A percentile compares a stretch with the other conserved stretches of the same genome.
Conservation (phyloP, 2,113 vertebrate species). For the Cebidichthys violaceus region DNA sequence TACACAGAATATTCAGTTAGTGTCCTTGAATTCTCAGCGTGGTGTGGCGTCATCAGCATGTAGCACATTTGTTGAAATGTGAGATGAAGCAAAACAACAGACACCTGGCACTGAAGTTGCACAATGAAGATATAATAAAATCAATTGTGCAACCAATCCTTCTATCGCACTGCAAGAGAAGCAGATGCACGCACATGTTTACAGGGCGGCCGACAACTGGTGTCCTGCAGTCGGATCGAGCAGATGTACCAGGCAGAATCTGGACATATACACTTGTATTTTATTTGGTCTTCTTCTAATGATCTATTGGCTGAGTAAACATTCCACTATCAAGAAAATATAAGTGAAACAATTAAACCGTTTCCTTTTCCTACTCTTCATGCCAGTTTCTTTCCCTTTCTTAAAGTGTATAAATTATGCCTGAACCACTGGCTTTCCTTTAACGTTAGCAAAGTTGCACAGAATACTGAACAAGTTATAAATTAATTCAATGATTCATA, state of each 20-base stretch:
- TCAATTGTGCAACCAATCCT: neutral
- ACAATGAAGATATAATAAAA: constrained; percentile 17
- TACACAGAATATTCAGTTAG: constrained; percentile 54
- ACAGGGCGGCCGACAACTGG: neutral
- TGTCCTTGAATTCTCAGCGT: constrained; percentile 56
- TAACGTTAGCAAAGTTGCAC: neutral
- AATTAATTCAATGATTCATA: neutral
- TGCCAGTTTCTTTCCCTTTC: neutral
- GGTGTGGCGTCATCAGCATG: constrained; percentile 41
- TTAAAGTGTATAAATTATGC: neutral
- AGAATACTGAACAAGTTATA: neutral
- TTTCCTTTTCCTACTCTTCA: neutral
- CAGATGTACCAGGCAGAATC: neutral
- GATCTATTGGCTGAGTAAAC: constrained; percentile 3
- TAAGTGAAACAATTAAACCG: neutral
- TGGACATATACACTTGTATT: neutral
- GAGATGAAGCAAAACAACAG: constrained; percentile 14
- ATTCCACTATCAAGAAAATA: neutral
- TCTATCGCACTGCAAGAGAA: neutral
- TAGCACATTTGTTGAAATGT: constrained; percentile 60
- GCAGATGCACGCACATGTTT: neutral
- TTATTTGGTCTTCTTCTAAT: neutral
- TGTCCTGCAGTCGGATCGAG: constrained; percentile 4
- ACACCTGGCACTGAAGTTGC: neutral
- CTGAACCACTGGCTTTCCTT: neutral